These are phyloP conservation scores for Cryptoprocta ferox DNA, from an alignment of 2,797 vertebrate genomes.

Conservation along the genomic window DNA sequence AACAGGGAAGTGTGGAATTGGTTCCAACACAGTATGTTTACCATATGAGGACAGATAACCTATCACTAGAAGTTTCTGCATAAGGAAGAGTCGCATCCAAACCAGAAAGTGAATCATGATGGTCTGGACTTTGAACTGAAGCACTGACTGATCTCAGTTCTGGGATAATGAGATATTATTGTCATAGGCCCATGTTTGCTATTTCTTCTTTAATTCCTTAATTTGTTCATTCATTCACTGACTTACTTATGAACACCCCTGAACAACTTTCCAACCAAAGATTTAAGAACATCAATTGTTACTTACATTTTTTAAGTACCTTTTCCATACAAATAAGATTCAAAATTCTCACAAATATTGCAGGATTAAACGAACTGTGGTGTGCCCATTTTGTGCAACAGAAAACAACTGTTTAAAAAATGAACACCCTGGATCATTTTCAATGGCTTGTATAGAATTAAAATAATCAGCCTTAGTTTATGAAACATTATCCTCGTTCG, in stretches of 20 bases:
- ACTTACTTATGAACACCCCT: neutral
- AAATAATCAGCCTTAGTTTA: neutral
- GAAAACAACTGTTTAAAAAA: neutral
- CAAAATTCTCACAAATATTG: neutral
- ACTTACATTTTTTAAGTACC: neutral
- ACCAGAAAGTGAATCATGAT: too few relatives aligned
- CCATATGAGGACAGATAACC: neutral
- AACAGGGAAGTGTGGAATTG: too few relatives aligned
- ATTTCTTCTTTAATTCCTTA: neutral
- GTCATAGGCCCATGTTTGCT: fast-evolving
- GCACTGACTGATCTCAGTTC: neutral
- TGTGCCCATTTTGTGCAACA: neutral
- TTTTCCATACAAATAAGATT: neutral
- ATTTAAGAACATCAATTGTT: neutral
- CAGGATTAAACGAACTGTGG: neutral
- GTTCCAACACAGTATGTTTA: neutral
- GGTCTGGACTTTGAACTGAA: neutral
- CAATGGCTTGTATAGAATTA: neutral
- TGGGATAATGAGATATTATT: neutral
- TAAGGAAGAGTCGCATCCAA: too few relatives aligned
- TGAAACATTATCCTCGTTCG: neutral
- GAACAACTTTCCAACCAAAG: neutral
- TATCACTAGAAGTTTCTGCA: neutral
- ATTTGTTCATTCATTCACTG: neutral
- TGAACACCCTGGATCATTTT: neutral